Evolutionary conservation across 2,797 vertebrate genomes (phyloP).

Genomic region (Danio albolineatus): DNA sequence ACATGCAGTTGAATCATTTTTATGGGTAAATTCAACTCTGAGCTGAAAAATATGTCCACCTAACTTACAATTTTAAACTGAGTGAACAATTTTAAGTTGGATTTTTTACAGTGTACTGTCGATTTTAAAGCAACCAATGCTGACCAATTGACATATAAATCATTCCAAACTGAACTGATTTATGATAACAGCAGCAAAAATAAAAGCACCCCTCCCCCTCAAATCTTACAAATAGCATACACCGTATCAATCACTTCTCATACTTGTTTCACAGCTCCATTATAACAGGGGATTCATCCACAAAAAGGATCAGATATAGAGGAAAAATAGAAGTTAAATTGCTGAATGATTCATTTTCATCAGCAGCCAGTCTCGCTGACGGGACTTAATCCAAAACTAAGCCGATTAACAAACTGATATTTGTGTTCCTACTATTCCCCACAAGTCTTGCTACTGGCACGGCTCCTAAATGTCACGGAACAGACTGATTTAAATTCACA

Average conservation of each 20-base stretch:
- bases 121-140: no score
- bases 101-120: no score
- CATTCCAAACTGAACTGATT: no score
- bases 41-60: no score
- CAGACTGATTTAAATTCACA: conserved; percentile 56
- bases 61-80: no score
- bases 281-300: conserved; percentile 10
- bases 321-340: conserved; percentile 47
- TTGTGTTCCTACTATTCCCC: conserved; percentile 60
- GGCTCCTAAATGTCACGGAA: conserved; percentile 59
- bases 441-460: conserved; percentile 29
- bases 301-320: conserved; percentile 34
- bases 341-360: conserved; percentile 48
- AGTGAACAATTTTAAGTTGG: no score
- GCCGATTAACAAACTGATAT: conserved; percentile 65
- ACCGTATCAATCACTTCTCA: not conserved
- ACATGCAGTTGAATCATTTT: no score
- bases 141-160: no score
- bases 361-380: conserved; percentile 39
- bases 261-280: conserved; percentile 6
- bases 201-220: not conserved
- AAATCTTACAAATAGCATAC: not conserved
- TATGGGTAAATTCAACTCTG: no score
- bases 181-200: no score
- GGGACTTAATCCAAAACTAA: conserved; percentile 63